A percentile compares a stretch with the other conserved stretches of the same genome.
phyloP scores from a whole-genome alignment of 2,797 vertebrate genomes.

The Myiotriccus ornatus region DNA sequence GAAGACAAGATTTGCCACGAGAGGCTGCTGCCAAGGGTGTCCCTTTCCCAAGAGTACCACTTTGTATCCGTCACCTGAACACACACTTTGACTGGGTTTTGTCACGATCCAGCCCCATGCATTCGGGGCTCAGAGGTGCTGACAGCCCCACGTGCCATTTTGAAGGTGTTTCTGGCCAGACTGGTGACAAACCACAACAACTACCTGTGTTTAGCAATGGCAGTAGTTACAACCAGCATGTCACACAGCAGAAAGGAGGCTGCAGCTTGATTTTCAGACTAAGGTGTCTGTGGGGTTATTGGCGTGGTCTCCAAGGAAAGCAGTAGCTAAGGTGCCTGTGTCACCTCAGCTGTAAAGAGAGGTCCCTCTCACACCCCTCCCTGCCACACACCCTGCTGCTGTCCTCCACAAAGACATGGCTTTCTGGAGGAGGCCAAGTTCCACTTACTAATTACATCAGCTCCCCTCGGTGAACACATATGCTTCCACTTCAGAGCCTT shows the following conservation, averaged over 20 bases:
- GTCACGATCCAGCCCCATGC: accelerated
- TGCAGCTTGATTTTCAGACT: background rate
- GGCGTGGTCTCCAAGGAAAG: background rate
- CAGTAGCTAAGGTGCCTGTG: background rate
- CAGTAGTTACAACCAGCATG: background rate
- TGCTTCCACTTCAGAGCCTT: constrained; percentile 55
- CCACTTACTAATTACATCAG: constrained; percentile 24
- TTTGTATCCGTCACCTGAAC: accelerated
- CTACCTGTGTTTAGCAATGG: background rate
- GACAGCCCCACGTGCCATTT: background rate
- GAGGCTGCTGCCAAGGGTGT: background rate
- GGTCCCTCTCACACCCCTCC: background rate
- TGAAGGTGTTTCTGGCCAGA: background rate
- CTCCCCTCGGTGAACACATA: background rate
- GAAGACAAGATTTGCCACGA: background rate
- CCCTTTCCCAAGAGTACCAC: background rate
- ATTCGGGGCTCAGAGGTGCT: background rate
- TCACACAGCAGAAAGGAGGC: background rate
- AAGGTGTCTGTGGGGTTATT: background rate
- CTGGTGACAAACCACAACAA: background rate
- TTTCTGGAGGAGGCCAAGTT: constrained; percentile 5
- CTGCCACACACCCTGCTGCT: constrained; percentile 2
- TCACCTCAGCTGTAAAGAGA: background rate
- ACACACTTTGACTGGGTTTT: background rate
- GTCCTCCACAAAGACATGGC: background rate